Evolutionary conservation across 2,797 vertebrate genomes (phyloP).

Genomic region (Tamandua tetradactyla): DNA sequence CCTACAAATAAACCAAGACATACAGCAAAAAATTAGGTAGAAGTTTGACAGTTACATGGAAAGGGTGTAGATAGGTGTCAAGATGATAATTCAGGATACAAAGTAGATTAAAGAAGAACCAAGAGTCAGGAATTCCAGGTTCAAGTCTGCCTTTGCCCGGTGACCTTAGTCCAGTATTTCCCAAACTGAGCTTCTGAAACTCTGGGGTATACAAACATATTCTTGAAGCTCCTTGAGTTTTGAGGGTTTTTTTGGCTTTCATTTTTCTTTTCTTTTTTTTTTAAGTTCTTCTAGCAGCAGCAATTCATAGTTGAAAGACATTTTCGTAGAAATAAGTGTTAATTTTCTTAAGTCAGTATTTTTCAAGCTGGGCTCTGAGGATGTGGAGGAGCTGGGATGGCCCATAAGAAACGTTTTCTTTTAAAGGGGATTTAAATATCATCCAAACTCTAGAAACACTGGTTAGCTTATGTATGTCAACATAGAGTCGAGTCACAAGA

Average conservation of each 20-base stretch:
- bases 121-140: not conserved
- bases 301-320: not conserved
- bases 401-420: not conserved
- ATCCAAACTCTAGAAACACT: conserved; percentile 5
- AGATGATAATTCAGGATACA: not conserved
- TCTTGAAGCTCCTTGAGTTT: conserved; percentile 1
- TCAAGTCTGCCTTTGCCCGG: not conserved
- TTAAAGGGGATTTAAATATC: not conserved
- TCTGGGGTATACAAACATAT: not conserved
- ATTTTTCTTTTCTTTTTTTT: conserved; percentile 1
- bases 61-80: not conserved
- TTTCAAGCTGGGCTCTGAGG: not conserved
- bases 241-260: not conserved
- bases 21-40: not conserved
- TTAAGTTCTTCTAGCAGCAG: not conserved
- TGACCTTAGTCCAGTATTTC: not conserved
- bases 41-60: not conserved
- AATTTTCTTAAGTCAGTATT: not conserved
- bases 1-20: conserved; percentile 8
- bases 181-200: not conserved
- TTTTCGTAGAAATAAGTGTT: not conserved
- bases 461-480: not conserved
- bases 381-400: not conserved
- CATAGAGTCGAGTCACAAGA: not conserved
- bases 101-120: not conserved